phyloP scores from a whole-genome alignment of 2,113 vertebrate genomes.

The Axis porcinus region DNA sequence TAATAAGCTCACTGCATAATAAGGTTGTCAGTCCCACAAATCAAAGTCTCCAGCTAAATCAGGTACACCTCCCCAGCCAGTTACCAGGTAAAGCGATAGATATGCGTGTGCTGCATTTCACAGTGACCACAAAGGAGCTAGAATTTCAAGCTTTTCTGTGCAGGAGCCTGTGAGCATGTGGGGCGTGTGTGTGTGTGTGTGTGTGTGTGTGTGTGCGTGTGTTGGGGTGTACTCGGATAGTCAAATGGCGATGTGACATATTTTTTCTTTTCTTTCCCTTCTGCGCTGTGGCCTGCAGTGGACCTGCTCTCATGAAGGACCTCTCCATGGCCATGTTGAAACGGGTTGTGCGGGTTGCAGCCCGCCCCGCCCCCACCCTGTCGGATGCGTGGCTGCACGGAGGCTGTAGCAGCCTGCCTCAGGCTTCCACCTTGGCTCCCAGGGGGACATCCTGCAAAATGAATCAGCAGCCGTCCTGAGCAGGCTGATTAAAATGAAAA shows the following conservation, averaged over 20 bases:
- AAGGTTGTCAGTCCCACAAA: conserved; percentile 99
- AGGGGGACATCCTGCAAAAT: conserved; percentile 87
- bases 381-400: conserved; percentile 78
- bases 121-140: conserved; percentile 16
- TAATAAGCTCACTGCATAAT: conserved; percentile 99
- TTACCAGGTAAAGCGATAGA: conserved; percentile 77
- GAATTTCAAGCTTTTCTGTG: not conserved
- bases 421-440: conserved; percentile 84
- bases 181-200: not conserved
- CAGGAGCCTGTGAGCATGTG: not conserved
- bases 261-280: conserved; percentile 18
- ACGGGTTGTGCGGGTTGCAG: conserved; percentile 49
- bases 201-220: not conserved
- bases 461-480: conserved; percentile 90
- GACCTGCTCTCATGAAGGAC: not conserved
- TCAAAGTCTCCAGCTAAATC: conserved; percentile 90
- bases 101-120: not conserved
- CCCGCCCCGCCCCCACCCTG: conserved; percentile 15
- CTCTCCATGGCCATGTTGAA: conserved; percentile 51
- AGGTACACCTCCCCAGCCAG: conserved; percentile 86
- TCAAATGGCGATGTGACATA: conserved; percentile 18
- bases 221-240: not conserved
- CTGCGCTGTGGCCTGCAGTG: conserved; percentile 47
- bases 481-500: conserved; percentile 90
- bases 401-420: conserved; percentile 81